Conservation (phyloP, 2,113 vertebrate genomes). For the Xerus inauris region DNA sequence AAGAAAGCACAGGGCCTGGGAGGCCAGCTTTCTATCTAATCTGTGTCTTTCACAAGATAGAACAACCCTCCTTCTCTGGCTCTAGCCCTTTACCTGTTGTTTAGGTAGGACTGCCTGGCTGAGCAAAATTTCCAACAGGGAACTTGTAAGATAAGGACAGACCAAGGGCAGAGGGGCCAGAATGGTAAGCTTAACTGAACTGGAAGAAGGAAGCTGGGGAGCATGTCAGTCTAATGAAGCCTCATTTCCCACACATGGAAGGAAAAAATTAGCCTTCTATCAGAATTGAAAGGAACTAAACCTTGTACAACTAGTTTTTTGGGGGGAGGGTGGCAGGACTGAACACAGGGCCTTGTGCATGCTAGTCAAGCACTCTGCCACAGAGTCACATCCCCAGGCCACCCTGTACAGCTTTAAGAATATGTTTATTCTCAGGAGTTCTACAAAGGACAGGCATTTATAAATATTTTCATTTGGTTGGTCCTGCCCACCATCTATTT, state of each 20-base stretch:
- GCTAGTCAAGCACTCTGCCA: not conserved
- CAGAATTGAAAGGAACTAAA: not conserved
- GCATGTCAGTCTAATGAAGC: not conserved
- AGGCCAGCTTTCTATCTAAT: not conserved
- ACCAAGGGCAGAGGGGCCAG: not conserved
- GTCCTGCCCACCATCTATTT: constrained; percentile 4
- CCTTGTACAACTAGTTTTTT: not conserved
- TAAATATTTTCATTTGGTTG: not conserved
- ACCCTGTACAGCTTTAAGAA: not conserved
- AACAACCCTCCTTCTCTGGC: not conserved
- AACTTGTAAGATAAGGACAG: not conserved
- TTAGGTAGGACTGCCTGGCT: not conserved
- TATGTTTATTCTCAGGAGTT: not conserved
- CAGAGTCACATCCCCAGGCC: not conserved
- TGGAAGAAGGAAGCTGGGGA: not conserved
- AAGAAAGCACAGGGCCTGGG: not conserved
- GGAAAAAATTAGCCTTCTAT: not conserved
- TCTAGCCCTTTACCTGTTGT: not conserved
- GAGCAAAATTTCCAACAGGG: not conserved
- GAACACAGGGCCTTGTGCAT: not conserved
- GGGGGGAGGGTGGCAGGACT: too few species aligned
- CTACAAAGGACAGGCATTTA: not conserved
- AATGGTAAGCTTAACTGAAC: not conserved
- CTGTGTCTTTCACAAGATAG: not conserved
- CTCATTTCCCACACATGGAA: not conserved